Evolutionary conservation across 1,140 invertebrate genomes (phyloP), one percentile per base, ranked within the genome.

Genomic region (Drosophila funebris): DNA sequence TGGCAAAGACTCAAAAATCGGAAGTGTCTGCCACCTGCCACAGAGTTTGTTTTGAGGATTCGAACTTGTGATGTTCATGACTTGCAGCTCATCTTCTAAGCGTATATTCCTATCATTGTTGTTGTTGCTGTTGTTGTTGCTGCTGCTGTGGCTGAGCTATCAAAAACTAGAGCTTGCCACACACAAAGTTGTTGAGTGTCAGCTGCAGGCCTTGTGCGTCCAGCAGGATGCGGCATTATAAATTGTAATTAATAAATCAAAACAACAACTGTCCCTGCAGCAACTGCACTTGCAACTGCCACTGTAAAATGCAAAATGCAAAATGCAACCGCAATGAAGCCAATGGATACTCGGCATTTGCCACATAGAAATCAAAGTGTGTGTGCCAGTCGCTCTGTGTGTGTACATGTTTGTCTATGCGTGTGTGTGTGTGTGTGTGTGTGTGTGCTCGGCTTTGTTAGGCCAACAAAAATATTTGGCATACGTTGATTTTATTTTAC

Each of bases 211-310:
- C 33, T 57, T 78, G 16, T 41, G n/a, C 14, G 46, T 60, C 31
- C 56, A 36, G 27, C 54, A 57, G 64, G 60, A 69, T 81, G 69
- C 68, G 61, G 81, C 63, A 82, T 83, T 82, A 82, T 82, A 82
- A 82, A 82, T 82, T 83, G 78, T 83, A 78, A 82, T 83, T 82
- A 82, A 82, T 82, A 82, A 82, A 82, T 82, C 78, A 83, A 82
- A 82, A 74, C 78, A 78, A 56, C 70, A 82, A 74, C 69, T 69
- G 70, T 36, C 48, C 39, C 31, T 33, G 37, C 56, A 44, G 66
- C 76, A 73, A 46, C 46, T 66, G 54, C 61, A 61, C 37, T 36
- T 56, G 43, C 22, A 67, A 31, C 46, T 53, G 16, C 22, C n/a
- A 22, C 44, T 24, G 9, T 16, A 22, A 22, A 22, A 3, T 44